These are phyloP conservation scores for Passer domesticus DNA, from an alignment of 2,113 vertebrate genomes.

Conservation along the genomic window DNA sequence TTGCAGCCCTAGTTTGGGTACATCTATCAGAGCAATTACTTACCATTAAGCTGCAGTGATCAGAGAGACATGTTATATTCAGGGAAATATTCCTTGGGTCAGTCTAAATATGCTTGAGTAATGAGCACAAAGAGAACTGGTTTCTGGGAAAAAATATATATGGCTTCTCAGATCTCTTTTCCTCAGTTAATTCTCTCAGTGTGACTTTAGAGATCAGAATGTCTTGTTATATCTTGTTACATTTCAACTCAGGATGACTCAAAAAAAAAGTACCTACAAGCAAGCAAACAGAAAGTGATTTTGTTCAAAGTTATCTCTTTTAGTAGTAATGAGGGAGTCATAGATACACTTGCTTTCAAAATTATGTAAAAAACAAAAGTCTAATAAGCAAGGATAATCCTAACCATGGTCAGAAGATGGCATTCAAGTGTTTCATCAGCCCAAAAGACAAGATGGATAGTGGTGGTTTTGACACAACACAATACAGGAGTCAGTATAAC, in stretches of 20 bases:
- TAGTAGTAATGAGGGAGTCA: neutral
- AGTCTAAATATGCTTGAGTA: neutral
- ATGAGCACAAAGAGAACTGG: neutral
- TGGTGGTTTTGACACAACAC: neutral
- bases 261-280: neutral
- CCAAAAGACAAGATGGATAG: neutral
- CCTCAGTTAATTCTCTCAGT: neutral
- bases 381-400: neutral
- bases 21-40: neutral
- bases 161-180: neutral
- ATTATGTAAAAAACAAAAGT: rapidly evolving
- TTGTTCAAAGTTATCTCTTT: neutral
- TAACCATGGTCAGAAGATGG: neutral
- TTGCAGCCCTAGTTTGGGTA: neutral
- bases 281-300: neutral
- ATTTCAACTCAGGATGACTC: neutral
- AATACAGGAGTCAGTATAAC: neutral
- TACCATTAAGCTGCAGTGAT: neutral
- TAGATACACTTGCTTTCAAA: neutral
- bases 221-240: neutral
- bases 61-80: neutral
- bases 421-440: neutral
- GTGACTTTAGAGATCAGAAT: neutral
- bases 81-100: neutral
- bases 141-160: neutral